phyloP scores from a whole-genome alignment of 2,888 invertebrate species.

The Trichopoda pennipes region DNA sequence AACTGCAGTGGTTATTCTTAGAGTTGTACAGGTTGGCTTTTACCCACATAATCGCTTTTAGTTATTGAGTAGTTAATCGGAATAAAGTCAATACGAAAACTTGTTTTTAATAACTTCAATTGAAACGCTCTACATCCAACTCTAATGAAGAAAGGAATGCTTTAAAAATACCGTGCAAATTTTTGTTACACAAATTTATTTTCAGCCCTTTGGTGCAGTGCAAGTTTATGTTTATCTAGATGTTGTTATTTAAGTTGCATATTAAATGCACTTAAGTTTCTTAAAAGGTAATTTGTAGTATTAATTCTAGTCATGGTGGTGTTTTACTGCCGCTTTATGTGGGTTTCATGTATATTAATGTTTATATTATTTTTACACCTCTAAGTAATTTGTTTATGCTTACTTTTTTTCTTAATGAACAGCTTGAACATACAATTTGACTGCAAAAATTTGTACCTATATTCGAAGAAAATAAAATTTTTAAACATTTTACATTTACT shows the following conservation, averaged over 20 bases:
- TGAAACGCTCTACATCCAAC: too few species aligned
- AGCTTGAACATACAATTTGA: slow-evolving; percentile 28
- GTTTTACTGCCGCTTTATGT: slow-evolving; percentile 43
- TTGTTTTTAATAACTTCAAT: too few species aligned
- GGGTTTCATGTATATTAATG: slow-evolving; percentile 60
- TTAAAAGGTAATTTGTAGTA: slow-evolving; percentile 58
- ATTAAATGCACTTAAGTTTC: slow-evolving; percentile 61
- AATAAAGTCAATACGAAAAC: too few species aligned
- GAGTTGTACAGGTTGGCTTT: too few species aligned
- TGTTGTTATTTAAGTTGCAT: slow-evolving; percentile 53
- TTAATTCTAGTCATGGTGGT: slow-evolving; percentile 44
- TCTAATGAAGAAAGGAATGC: too few species aligned
- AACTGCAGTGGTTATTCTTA: too few species aligned
- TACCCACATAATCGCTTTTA: too few species aligned
- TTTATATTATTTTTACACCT: slow-evolving; percentile 58
- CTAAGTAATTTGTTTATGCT: slow-evolving; percentile 55
- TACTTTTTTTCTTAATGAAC: slow-evolving; percentile 12
- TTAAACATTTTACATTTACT: too few species aligned
- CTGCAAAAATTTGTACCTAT: neutral
- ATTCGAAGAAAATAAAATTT: too few species aligned
- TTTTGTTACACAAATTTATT: too few species aligned
- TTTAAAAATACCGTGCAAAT: too few species aligned
- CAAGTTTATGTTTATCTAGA: slow-evolving; percentile 16
- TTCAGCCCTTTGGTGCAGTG: slow-evolving; percentile 4
- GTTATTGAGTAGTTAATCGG: too few species aligned